Evolutionary conservation across 2,888 invertebrate species (phyloP).

Genomic region (Drosophila atripex): DNA sequence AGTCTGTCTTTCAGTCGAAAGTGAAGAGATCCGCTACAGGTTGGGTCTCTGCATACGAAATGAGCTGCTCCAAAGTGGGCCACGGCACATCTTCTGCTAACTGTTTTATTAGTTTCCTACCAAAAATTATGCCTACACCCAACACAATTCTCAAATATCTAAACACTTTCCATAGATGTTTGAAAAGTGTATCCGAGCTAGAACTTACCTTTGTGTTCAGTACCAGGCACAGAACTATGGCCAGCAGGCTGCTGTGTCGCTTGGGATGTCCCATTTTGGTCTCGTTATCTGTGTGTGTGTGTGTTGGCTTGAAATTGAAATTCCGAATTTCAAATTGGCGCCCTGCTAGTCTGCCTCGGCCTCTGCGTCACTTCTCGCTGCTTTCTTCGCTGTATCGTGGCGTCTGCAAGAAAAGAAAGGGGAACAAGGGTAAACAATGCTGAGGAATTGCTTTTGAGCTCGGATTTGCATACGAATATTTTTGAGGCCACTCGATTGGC

Average conservation of each 20-base stretch:
- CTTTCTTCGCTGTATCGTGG: slow-evolving; percentile 64
- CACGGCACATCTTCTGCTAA: slow-evolving; percentile 48
- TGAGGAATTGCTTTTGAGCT: slow-evolving; percentile 35
- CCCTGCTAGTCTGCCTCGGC: slow-evolving; percentile 34
- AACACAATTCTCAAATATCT: no score
- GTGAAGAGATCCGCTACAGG: slow-evolving; percentile 72
- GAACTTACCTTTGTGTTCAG: slow-evolving; percentile 83
- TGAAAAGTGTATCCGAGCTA: neutral
- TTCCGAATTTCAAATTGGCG: slow-evolving; percentile 37
- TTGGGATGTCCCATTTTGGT: slow-evolving; percentile 82
- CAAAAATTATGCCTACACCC: slow-evolving; percentile 52
- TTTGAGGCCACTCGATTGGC: slow-evolving; percentile 42
- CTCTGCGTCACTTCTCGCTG: slow-evolving; percentile 46
- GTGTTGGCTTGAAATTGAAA: slow-evolving; percentile 43
- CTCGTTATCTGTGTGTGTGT: slow-evolving; percentile 41
- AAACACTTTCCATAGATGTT: slow-evolving; percentile 25
- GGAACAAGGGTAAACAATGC: slow-evolving; percentile 78
- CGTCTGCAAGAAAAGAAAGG: slow-evolving; percentile 74
- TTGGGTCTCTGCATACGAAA: slow-evolving; percentile 63
- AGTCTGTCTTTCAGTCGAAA: slow-evolving; percentile 66
- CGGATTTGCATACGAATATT: slow-evolving; percentile 47
- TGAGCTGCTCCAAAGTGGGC: slow-evolving; percentile 60
- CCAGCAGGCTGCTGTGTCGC: slow-evolving; percentile 82
- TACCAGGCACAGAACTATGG: slow-evolving; percentile 81
- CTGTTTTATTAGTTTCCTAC: slow-evolving; percentile 63